Conservation (phyloP, 2,113 vertebrate genomes). For the Zosterops hypoxanthus region DNA sequence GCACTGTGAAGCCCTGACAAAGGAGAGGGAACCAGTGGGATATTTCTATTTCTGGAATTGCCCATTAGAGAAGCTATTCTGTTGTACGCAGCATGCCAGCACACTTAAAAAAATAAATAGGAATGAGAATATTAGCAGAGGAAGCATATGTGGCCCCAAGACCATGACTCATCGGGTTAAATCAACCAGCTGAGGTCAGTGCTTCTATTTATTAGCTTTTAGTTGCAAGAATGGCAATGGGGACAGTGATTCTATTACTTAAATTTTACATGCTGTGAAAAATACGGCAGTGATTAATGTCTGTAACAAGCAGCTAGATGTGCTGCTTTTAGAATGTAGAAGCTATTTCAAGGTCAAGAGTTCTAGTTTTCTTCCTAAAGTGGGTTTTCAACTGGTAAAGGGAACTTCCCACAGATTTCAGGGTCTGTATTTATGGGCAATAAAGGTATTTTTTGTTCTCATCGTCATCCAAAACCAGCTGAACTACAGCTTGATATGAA, state of each 20-base stretch:
- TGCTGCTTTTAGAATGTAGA: slow-evolving; percentile 34
- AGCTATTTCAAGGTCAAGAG: slow-evolving; percentile 50
- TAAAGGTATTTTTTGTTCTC: background rate
- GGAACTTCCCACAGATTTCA: background rate
- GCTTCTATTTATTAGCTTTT: slow-evolving; percentile 58
- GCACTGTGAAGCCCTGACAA: slow-evolving; percentile 19
- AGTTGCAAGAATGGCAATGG: background rate
- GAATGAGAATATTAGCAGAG: slow-evolving; percentile 49
- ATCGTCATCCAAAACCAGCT: background rate
- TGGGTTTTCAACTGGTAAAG: background rate
- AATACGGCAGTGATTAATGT: slow-evolving; percentile 3
- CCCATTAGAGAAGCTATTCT: slow-evolving; percentile 59
- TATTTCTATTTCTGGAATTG: slow-evolving; percentile 66
- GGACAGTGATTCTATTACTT: slow-evolving; percentile 51
- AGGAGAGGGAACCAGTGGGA: slow-evolving; percentile 26
- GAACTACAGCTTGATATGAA: background rate
- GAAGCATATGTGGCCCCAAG: slow-evolving; percentile 43
- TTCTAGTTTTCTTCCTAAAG: slow-evolving; percentile 32
- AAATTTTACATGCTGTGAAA: slow-evolving; percentile 61
- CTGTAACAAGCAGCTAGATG: slow-evolving; percentile 1
- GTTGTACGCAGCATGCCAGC: slow-evolving; percentile 4
- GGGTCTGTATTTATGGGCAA: background rate
- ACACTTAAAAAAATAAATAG: slow-evolving; percentile 59
- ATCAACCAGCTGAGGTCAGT: slow-evolving; percentile 66
- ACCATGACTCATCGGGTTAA: slow-evolving; percentile 59